phyloP scores from a whole-genome alignment of 1,140 invertebrate species.

The Lordiphosa stackelbergi region DNA sequence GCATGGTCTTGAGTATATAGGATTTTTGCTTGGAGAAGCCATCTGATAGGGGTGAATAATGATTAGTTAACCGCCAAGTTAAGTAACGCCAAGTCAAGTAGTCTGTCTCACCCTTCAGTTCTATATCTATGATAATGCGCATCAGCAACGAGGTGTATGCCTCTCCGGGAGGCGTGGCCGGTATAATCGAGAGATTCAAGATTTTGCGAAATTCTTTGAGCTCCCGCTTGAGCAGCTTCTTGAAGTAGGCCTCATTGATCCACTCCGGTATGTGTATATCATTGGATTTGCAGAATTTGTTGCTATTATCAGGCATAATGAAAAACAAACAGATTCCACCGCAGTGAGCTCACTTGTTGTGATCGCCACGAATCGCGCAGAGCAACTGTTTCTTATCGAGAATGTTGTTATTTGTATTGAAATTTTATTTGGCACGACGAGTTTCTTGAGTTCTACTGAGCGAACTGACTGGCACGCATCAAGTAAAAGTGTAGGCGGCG shows the following conservation, averaged over 20 bases:
- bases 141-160: constrained; percentile 68
- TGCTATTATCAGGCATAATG: constrained; percentile 71
- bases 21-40: constrained; percentile 69
- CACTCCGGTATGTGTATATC: constrained; percentile 62
- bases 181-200: constrained; percentile 61
- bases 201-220: constrained; percentile 64
- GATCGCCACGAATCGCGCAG: constrained; percentile 25
- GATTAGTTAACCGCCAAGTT: constrained; percentile 3
- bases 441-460: constrained; percentile 2
- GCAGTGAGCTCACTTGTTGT: constrained; percentile 37
- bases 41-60: constrained; percentile 38
- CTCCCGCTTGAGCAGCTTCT: constrained; percentile 59
- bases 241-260: constrained; percentile 65
- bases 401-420: constrained; percentile 63
- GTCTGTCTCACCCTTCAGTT: constrained; percentile 67
- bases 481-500: constrained; percentile 5
- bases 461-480: constrained; percentile 14
- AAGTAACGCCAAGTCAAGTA: not conserved
- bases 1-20: constrained; percentile 71
- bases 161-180: constrained; percentile 67
- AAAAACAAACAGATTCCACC: constrained; percentile 11
- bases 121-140: constrained; percentile 70
- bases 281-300: constrained; percentile 52
- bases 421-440: constrained; percentile 6
- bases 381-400: constrained; percentile 44